These are phyloP conservation scores for Sitophilus oryzae DNA, from an alignment of 1,140 invertebrate genomes.

Conservation along the genomic window DNA sequence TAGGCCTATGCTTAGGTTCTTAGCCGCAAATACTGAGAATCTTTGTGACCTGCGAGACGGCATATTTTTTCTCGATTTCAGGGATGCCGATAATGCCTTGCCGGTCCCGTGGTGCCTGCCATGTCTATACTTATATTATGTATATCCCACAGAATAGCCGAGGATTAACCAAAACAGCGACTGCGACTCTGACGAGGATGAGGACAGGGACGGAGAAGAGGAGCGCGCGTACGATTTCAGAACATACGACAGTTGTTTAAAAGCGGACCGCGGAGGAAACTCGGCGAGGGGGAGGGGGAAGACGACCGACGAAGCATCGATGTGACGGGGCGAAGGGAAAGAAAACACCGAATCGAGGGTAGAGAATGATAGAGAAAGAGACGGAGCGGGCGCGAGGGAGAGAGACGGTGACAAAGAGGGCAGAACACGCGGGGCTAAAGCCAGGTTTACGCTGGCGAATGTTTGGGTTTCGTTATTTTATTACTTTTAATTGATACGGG, in stretches of 20 bases:
- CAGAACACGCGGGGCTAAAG: slow-evolving; percentile 22
- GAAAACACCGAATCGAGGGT: neutral
- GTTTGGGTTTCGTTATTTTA: slow-evolving; percentile 36
- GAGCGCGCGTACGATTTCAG: slow-evolving; percentile 34
- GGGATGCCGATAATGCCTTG: slow-evolving; percentile 40
- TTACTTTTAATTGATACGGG: slow-evolving; percentile 33
- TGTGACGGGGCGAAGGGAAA: slow-evolving; percentile 20
- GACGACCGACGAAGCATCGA: no score
- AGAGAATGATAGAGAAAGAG: no score
- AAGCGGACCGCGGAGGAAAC: slow-evolving; percentile 30
- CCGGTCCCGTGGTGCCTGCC: no score
- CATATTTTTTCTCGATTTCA: slow-evolving; percentile 37
- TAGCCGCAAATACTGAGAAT: no score
- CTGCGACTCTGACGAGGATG: no score
- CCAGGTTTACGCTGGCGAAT: slow-evolving; percentile 37
- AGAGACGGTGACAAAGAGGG: neutral
- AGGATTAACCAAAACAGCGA: no score
- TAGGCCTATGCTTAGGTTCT: no score
- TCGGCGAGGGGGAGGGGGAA: slow-evolving; percentile 13
- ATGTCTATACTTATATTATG: no score
- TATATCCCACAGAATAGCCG: no score
- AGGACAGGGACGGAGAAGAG: slow-evolving; percentile 23
- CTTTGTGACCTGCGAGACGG: no score
- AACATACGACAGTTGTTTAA: slow-evolving; percentile 43
- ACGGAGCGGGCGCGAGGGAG: slow-evolving; percentile 21